phyloP scores from a whole-genome alignment of 2,797 vertebrate genomes.

The Scolopax rusticola region DNA sequence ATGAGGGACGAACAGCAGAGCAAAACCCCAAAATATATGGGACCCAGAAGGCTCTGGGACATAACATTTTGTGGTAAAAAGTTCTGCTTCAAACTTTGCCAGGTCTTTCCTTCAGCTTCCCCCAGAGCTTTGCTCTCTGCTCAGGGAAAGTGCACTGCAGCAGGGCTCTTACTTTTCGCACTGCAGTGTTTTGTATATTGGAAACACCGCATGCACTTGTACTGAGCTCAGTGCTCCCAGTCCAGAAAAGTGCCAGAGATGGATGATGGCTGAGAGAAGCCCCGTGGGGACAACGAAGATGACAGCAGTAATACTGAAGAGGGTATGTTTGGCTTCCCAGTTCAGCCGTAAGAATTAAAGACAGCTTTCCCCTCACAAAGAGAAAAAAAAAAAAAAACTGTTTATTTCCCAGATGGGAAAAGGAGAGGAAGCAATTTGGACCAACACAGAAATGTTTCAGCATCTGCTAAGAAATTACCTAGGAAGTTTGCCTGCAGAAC shows the following conservation, averaged over 20 bases:
- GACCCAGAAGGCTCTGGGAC: neutral
- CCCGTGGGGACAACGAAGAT: rapidly evolving
- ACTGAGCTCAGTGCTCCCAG: neutral
- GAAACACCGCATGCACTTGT: neutral
- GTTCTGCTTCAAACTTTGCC: neutral
- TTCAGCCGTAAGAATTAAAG: neutral
- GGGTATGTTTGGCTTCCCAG: neutral
- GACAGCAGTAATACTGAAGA: neutral
- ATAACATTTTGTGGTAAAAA: neutral
- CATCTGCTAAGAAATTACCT: neutral
- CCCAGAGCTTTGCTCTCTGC: neutral
- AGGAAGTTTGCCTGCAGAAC: neutral
- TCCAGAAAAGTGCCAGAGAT: neutral
- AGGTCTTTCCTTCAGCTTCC: neutral
- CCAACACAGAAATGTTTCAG: neutral
- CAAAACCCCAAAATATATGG: neutral
- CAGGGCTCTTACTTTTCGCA: neutral
- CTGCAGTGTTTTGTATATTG: neutral
- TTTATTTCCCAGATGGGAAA: neutral
- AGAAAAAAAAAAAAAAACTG: neutral
- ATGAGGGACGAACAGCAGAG: neutral
- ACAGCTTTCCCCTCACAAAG: neutral
- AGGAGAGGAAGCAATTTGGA: neutral
- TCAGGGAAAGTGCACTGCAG: neutral
- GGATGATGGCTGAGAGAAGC: neutral